These are phyloP conservation scores for Sebastes miniatus DNA, from an alignment of 2,797 vertebrate species.

Conservation along the genomic window DNA sequence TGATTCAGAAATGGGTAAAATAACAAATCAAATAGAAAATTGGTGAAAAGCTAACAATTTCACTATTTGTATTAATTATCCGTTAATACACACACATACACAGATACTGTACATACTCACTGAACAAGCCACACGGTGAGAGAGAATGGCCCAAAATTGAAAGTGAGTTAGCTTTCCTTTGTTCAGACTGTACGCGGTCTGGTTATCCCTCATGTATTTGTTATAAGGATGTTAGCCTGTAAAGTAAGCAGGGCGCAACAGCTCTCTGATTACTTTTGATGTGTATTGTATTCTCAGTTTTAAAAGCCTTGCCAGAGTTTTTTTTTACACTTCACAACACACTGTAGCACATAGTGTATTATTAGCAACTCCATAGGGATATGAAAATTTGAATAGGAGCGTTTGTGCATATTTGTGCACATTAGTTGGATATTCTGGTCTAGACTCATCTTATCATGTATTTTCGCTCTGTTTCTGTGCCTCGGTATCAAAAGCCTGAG, in stretches of 20 bases:
- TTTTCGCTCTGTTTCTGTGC: slow-evolving; percentile 8
- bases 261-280: slow-evolving; percentile 2
- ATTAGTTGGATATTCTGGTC: neutral
- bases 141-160: neutral
- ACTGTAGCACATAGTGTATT: neutral
- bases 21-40: neutral
- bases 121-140: rapidly evolving
- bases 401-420: neutral
- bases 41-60: neutral
- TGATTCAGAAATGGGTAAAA: neutral
- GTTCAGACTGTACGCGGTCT: neutral
- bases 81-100: neutral
- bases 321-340: neutral
- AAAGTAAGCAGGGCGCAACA: neutral
- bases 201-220: slow-evolving; percentile 1
- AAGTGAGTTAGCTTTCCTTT: neutral
- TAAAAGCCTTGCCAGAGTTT: neutral
- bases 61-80: neutral
- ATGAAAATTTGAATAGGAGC: slow-evolving; percentile 9
- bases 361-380: neutral
- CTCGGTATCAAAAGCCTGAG: neutral
- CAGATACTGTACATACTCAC: neutral
- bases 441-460: neutral
- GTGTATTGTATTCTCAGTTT: neutral
- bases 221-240: neutral